Base-by-base conservation (phyloP, 2,888 invertebrate genomes). In the Meganola albula region DNA sequence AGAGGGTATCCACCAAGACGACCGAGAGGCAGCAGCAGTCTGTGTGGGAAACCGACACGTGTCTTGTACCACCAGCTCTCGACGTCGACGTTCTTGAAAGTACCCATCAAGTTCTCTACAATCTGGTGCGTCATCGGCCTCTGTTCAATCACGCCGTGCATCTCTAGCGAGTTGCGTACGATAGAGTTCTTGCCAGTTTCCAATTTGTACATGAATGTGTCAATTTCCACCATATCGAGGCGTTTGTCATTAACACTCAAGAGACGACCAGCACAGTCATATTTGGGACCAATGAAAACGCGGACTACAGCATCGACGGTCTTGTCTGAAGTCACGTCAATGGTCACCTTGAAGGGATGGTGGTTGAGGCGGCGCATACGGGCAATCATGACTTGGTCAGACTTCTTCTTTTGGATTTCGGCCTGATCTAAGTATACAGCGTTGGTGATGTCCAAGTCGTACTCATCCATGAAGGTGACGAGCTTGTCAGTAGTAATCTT, bases 11-110 rank as follows among this genome's bases (percentile, higher is more conserved):
- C 94, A 13, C 88, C 88, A 13, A 56, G 65, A 45, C 69, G 88
- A 53, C 94, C 94, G 50, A 88, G 90, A 8, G 94, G 94, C 44
- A 94, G 71, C 28, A 93, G 71, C 28, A 93, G 85, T 37, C 92
- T 89, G 50, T 90, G 87, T 3, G 93, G 93, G 86, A 90, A 91
- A 22, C 90, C 90, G 35, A 69, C 49, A 30, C 83, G 76, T n/a
- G 64, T 55, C 60, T 77, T 77, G 68, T 90, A 85, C 67, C 88
- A 87, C 71, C 88, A 88, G 58, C 74, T 85, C 47, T 87, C 82
- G 33, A 88, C 74, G 49, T 87, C 82, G 33, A 88, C 74, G 49
- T 84, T 70, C 47, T 82, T 86, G 13, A 85, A 87, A 10, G 54
- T 58, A 34, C 68, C 69, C 27, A 61, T 22, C 28, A 44, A 54